A percentile compares a stretch with the other conserved stretches of the same genome.
Conservation (phyloP, 2,113 vertebrate species). For the Varanus salvator region DNA sequence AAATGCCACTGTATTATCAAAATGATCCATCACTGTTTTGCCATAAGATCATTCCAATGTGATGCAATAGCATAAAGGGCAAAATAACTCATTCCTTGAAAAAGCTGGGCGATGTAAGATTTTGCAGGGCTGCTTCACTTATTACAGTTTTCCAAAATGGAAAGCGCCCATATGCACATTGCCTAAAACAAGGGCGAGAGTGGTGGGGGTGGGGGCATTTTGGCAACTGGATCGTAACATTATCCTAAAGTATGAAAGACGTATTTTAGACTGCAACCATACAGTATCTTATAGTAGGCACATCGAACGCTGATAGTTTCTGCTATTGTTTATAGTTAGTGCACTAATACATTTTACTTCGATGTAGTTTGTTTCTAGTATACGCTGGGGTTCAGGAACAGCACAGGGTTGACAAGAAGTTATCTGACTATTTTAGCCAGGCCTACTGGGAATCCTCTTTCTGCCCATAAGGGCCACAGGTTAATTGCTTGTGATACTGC, state of each 20-base stretch:
- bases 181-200: neutral
- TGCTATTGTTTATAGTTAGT: neutral
- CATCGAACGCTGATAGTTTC: neutral
- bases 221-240: neutral
- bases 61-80: neutral
- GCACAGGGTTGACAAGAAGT: neutral
- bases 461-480: no score
- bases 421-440: neutral
- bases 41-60: neutral
- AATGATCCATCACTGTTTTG: neutral
- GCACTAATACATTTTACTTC: neutral
- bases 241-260: neutral
- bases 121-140: neutral
- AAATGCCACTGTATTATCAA: neutral
- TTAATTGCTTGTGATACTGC: neutral
- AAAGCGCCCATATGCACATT: neutral
- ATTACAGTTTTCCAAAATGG: no score
- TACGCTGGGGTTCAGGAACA: neutral
- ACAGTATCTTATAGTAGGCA: neutral
- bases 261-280: neutral
- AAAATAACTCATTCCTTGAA: neutral
- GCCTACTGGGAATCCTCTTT: no score
- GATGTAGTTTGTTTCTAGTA: neutral
- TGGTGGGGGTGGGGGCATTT: no score
- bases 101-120: neutral